phyloP scores from a whole-genome alignment of 2,888 invertebrate species.

The Drosophila tripunctata region DNA sequence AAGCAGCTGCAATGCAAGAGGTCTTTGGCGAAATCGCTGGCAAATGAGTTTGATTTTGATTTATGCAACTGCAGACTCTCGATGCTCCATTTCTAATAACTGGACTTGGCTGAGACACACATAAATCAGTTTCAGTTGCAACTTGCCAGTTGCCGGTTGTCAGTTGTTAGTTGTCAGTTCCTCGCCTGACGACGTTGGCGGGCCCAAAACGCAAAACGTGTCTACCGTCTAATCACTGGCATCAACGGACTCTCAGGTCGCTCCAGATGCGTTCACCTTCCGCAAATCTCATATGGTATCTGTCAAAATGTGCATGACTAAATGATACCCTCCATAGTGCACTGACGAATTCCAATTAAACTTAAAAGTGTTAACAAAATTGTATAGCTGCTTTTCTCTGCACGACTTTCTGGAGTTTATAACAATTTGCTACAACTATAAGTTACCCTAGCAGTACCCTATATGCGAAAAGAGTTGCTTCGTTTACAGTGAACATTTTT shows the following conservation, averaged over 20 bases:
- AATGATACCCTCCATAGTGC: constrained; percentile 4
- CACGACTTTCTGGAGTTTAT: no score
- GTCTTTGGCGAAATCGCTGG: constrained; percentile 33
- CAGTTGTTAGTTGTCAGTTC: constrained; percentile 25
- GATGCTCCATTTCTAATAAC: constrained; percentile 71
- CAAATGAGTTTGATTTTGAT: constrained; percentile 74
- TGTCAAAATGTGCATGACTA: not conserved
- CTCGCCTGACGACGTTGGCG: constrained; percentile 73
- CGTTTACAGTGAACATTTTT: no score
- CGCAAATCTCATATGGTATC: constrained; percentile 6
- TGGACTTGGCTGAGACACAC: constrained; percentile 50
- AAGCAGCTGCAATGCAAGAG: constrained; percentile 19
- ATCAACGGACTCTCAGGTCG: constrained; percentile 60
- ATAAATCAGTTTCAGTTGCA: constrained; percentile 50
- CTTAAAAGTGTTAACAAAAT: no score
- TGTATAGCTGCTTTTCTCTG: not conserved
- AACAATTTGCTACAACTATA: no score
- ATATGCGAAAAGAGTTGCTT: no score
- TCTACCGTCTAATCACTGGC: constrained; percentile 68
- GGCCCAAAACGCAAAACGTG: constrained; percentile 57
- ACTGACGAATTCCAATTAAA: no score
- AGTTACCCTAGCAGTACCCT: no score
- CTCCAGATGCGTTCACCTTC: constrained; percentile 26
- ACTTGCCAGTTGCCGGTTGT: constrained; percentile 17
- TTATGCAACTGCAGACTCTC: constrained; percentile 45